Evolutionary conservation across 1,140 invertebrate genomes (phyloP), one percentile per base, ranked within the genome.

Genomic region (Oedothorax gibbosus): DNA sequence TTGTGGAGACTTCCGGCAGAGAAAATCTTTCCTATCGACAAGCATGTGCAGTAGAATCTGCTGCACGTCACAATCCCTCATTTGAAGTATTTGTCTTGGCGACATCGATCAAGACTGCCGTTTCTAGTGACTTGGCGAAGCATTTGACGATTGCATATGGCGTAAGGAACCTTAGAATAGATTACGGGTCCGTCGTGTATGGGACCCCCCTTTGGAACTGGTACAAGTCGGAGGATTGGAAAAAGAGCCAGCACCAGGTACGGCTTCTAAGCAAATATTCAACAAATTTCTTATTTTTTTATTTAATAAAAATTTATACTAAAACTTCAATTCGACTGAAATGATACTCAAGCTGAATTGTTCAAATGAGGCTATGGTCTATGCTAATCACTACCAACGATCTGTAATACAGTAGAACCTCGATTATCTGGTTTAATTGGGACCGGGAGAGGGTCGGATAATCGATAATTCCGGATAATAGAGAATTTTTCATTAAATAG

Each of bases 21-120:
- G 14, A 1, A 5, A 21, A 8, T 4, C 54, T 75, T 18, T 15
- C 9, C 5, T 20, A 53, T 20, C 72, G 72, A 9, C 54, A 49
- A 6, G 54, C 72, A 12, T 75, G 72, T 18, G 72, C 54, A 3
- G 20, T 75, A 5, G 72, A 75, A 11, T 75, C 72, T 18, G 54
- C 72, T 2, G 72, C 72, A 3, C 4, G 12, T 0, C 56, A 75
- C 54, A 51, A 75, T 15, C 72, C 72, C 11, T 15, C 49, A 0
- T 11, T 14, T 8, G 35, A 57, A 7, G 72, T 57, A 7, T 9
- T 7, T 3, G 54, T 75, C 0, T n/a, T 75, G 12, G 10, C 56
- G 8, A 14, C 54, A 3, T 49, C 72, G 7, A 35, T 21, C 2
- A 56, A 57, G 14, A 53, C 56, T 12, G 14, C 57, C 14, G 54